These are phyloP conservation scores for Amazona ochrocephala DNA, from an alignment of 2,797 vertebrate genomes.

Conservation along the genomic window DNA sequence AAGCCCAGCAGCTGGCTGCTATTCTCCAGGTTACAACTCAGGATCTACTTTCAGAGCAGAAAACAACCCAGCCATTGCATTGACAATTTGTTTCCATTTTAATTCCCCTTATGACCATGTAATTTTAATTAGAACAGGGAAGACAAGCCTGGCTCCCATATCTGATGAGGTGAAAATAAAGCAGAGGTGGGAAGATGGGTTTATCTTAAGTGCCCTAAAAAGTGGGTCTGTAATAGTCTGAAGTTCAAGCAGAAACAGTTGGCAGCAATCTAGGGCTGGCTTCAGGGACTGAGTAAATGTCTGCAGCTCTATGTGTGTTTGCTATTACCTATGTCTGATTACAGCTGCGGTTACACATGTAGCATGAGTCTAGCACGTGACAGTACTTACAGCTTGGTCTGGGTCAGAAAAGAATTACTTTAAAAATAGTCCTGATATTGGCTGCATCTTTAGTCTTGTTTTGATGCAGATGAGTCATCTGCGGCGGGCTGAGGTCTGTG, in stretches of 20 bases:
- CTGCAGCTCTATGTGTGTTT: neutral
- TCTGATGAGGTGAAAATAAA: neutral
- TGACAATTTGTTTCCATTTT: neutral
- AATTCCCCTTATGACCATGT: neutral
- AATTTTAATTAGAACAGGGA: neutral
- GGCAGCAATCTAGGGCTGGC: neutral
- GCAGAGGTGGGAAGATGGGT: neutral
- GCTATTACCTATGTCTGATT: neutral
- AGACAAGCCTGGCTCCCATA: fast-evolving
- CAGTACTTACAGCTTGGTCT: neutral
- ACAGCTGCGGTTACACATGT: neutral
- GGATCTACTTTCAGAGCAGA: neutral
- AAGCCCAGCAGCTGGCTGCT: neutral
- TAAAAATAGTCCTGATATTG: neutral
- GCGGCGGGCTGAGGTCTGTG: neutral
- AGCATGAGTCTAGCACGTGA: neutral
- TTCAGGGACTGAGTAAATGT: neutral
- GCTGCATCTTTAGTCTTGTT: neutral
- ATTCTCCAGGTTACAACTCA: neutral
- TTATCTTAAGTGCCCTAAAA: neutral
- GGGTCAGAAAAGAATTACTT: neutral
- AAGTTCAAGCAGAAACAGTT: neutral
- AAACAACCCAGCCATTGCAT: neutral
- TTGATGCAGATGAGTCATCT: neutral
- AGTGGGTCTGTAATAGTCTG: neutral